phyloP scores from a whole-genome alignment of 1,140 invertebrate genomes.

The Pseudomyrmex gracilis region DNA sequence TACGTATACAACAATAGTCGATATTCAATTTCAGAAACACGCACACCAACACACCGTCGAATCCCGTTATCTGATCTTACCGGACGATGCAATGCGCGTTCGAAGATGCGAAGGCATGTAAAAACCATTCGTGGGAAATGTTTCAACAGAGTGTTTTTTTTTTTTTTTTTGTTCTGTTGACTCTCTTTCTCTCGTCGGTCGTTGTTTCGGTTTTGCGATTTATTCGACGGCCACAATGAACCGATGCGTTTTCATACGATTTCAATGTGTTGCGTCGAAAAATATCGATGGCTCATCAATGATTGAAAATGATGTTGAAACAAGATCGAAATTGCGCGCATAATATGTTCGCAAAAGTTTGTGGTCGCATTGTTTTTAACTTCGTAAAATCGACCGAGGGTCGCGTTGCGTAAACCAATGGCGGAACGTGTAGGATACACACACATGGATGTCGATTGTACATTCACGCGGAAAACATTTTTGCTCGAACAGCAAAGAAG shows the following conservation, averaged over 20 bases:
- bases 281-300: not conserved
- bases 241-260: not conserved
- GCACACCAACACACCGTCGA: not conserved
- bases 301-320: not conserved
- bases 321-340: no score
- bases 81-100: not conserved
- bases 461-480: no score
- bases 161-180: conserved; percentile 39
- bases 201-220: conserved; percentile 1
- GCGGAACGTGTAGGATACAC: no score
- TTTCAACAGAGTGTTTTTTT: conserved; percentile 34
- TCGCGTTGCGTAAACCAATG: no score
- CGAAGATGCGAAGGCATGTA: not conserved
- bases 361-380: no score
- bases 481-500: no score
- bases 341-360: no score
- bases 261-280: not conserved
- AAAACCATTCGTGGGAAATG: conserved; percentile 21
- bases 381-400: no score
- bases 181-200: not conserved
- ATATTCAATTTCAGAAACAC: conserved; percentile 41
- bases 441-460: no score
- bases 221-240: conserved; percentile 8
- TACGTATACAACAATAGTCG: conserved; percentile 26
- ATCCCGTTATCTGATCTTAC: not conserved